Evolutionary conservation across 2,113 vertebrate species (phyloP), one percentile per base, ranked within the genome.

Genomic region (Amblyornis subalaris): DNA sequence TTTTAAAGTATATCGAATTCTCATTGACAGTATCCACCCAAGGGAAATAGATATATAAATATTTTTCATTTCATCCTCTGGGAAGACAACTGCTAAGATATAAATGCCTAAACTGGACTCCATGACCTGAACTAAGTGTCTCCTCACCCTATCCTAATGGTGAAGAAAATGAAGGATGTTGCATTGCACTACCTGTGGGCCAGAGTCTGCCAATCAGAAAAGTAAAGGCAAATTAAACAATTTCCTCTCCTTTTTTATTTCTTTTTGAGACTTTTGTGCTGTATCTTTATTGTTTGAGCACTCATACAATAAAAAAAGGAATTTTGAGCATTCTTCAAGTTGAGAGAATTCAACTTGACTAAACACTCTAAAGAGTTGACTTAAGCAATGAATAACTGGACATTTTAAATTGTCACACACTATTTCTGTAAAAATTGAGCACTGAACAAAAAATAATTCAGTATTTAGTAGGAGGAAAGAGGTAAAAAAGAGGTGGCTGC

Each of bases 1-100:
- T 42, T 42, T 42, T 42, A 13, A 38, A 6, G 48, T 42, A 5
- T 22, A 42, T 1, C 0, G 31, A 9, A 74, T 88, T 62, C 6
- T 82, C 2, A 48, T 14, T 40, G n/a, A 48, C 40, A n/a, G 38
- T 0, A 0, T 33, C 42, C 7, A 58, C 17, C 1, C 5, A 78
- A 36, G 5, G 11, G 42, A 54, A 82, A 82, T 14, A 2, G 2
- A 36, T 70, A 40, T 14, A 50, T 9, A 64, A 33, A 11, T 29
- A 23, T 3, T 6, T 72, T 78, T 17, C 3, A 31, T 33, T 78
- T 71, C 6, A 9, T 50, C 44, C 7, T 87, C 73, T 73, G 5
- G 4, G 28, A 77, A 22, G 20, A 57, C 3, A 20, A 57, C 12
- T 36, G 8, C 10, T 70, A 13, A 9, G n/a, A 48, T 19, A 38